Evolutionary conservation across 2,888 invertebrate species (phyloP).

Genomic region (Endomychus coccineus): DNA sequence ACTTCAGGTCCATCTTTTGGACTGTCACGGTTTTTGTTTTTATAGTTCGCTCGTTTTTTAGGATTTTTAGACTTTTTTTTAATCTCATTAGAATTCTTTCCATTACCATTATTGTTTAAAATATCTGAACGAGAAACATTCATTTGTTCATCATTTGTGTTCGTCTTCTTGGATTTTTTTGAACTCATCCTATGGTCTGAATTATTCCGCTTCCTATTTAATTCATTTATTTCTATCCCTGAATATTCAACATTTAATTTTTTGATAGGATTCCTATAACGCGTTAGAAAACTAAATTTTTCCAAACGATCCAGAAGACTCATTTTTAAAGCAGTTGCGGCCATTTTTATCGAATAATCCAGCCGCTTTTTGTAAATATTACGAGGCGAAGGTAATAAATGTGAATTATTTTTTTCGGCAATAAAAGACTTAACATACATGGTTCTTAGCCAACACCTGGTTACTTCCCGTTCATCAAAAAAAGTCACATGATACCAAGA

Average conservation of each 20-base stretch:
- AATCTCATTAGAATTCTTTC: too few species aligned
- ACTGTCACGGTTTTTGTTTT: too few species aligned
- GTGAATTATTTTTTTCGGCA: slow-evolving; percentile 15
- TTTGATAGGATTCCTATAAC: slow-evolving; percentile 17
- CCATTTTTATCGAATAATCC: slow-evolving; percentile 18
- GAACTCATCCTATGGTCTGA: too few species aligned
- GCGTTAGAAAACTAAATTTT: slow-evolving; percentile 22
- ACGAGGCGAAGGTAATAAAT: slow-evolving; percentile 7
- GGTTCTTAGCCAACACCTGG: slow-evolving; percentile 25
- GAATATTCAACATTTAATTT: slow-evolving; percentile 4
- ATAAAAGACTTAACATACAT: slow-evolving; percentile 19
- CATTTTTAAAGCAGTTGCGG: slow-evolving; percentile 20
- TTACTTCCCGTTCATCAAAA: slow-evolving; percentile 22
- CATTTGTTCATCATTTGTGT: too few species aligned
- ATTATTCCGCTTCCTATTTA: too few species aligned
- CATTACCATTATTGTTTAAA: too few species aligned
- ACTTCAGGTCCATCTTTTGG: too few species aligned
- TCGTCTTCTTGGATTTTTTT: too few species aligned
- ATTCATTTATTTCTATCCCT: background rate
- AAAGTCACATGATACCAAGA: slow-evolving; percentile 28
- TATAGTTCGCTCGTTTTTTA: too few species aligned
- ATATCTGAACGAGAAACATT: too few species aligned
- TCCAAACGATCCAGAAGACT: slow-evolving; percentile 20
- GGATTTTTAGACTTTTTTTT: too few species aligned
- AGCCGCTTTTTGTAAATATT: slow-evolving; percentile 18